Percentiles rank a stretch among this genome's conserved stretches.
Conservation (phyloP, 2,888 invertebrate species). For the Brachylomia viminalis region DNA sequence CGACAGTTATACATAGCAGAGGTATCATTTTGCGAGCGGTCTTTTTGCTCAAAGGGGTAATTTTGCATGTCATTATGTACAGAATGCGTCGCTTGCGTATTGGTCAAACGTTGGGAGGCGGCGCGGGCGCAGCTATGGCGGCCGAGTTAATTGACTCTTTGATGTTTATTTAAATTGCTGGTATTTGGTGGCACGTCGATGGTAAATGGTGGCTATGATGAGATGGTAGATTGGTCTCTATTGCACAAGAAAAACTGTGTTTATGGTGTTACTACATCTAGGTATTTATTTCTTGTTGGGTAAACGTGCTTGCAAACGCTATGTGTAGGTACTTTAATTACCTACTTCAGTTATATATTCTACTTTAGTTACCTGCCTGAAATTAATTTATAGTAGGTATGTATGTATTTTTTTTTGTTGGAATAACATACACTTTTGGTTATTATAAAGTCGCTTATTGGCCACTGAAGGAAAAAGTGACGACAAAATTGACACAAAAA, state of each 20-base stretch:
- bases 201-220: background rate
- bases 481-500: background rate
- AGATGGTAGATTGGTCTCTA: background rate
- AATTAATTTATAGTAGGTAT: background rate
- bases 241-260: conserved; percentile 19
- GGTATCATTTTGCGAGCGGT: conserved; percentile 67
- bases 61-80: conserved; percentile 77
- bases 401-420: background rate
- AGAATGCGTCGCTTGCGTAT: conserved; percentile 70
- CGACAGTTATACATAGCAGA: conserved; percentile 44
- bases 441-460: background rate
- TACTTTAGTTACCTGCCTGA: background rate
- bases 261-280: background rate
- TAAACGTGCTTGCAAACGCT: background rate
- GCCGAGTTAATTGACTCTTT: conserved; percentile 62
- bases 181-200: conserved; percentile 20
- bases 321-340: background rate
- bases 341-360: background rate
- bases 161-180: conserved; percentile 62
- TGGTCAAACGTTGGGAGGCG: conserved; percentile 73
- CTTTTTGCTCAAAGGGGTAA: conserved; percentile 70
- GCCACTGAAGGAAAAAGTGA: background rate
- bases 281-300: background rate
- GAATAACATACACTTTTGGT: background rate
- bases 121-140: conserved; percentile 66